Evolutionary conservation across 2,888 invertebrate genomes (phyloP), one percentile per base, ranked within the genome.

Genomic region (Strigamia transsilvanica): DNA sequence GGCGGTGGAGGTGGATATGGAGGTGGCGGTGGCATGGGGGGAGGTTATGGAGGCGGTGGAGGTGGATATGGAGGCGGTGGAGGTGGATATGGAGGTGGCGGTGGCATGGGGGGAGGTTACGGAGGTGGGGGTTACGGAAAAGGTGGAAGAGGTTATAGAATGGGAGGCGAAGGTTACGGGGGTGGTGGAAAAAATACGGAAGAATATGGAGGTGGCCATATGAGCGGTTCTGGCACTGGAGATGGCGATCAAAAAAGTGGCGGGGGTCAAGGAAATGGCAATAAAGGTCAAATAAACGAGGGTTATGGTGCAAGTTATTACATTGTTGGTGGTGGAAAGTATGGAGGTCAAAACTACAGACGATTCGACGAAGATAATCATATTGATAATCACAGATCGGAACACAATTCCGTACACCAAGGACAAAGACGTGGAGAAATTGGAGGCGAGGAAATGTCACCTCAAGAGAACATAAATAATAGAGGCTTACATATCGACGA

Each of bases 261-360:
- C 27, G 27, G 27, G 2, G 27, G 3, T 51, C 3, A 18, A 3
- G 51, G 51, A 13, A n/a, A n/a, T n/a, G 51, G 51, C 13, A n/a
- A 51, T 51, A 51, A 21, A 7, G n/a, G n/a, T 46, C 5, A 10
- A 46, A 4, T 46, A n/a, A 13, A 46, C 15, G 46, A 46, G 12
- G 61, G 61, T 0, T 66, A 66, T 18, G 61, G 61, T 12, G 61
- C 61, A 66, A 66, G 61, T 66, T 66, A 66, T 12, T 66, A 66
- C 61, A 66, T 66, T 23, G 61, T 66, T 21, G 21, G 21, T 0
- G 61, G 61, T 66, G 61, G 61, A 66, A 21, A 21, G 18, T 66
- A 66, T 66, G 61, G 21, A 7, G 15, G 46, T n/a, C 13, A 46
- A n/a, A 21, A 66, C 18, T 66, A 18, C 23, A 66, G 61, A 7